A percentile compares a stretch with the other conserved stretches of the same genome.
These are phyloP conservation scores for Ectemnius continuus DNA, from an alignment of 2,888 invertebrate species.

Conservation along the genomic window DNA sequence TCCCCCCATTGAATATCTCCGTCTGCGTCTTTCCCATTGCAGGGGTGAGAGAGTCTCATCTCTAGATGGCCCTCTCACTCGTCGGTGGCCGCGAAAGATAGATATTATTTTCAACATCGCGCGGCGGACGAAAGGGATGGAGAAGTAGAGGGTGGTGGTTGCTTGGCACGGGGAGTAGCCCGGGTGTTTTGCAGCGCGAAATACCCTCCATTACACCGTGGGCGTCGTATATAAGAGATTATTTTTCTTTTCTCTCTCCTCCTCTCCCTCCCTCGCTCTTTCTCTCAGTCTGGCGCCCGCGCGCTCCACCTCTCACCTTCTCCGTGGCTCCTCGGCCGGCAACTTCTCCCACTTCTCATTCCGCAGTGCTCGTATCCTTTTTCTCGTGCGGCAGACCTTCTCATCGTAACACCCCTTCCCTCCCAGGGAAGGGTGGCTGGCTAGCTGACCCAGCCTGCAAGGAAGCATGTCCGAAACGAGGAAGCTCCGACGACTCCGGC, in stretches of 20 bases:
- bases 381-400: constrained; percentile 10
- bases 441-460: constrained; percentile 14
- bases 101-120: constrained; percentile 72
- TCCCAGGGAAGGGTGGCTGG: neutral
- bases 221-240: constrained; percentile 72
- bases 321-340: constrained; percentile 20
- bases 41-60: constrained; percentile 25
- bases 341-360: constrained; percentile 5
- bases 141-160: constrained; percentile 44
- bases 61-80: constrained; percentile 29
- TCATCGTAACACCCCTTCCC: constrained; percentile 11
- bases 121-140: constrained; percentile 55
- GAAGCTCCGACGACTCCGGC: constrained; percentile 3
- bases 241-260: constrained; percentile 70
- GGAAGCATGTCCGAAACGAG: neutral
- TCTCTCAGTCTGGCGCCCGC: constrained; percentile 17
- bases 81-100: constrained; percentile 61
- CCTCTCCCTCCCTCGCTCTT: constrained; percentile 15
- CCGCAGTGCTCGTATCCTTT: neutral
- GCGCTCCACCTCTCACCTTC: constrained; percentile 40
- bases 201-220: constrained; percentile 75
- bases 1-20: neutral
- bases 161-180: constrained; percentile 54
- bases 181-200: constrained; percentile 75
- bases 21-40: constrained; percentile 22